These are phyloP conservation scores for Unio delphinus DNA, from an alignment of 2,888 invertebrate genomes.

Conservation along the genomic window DNA sequence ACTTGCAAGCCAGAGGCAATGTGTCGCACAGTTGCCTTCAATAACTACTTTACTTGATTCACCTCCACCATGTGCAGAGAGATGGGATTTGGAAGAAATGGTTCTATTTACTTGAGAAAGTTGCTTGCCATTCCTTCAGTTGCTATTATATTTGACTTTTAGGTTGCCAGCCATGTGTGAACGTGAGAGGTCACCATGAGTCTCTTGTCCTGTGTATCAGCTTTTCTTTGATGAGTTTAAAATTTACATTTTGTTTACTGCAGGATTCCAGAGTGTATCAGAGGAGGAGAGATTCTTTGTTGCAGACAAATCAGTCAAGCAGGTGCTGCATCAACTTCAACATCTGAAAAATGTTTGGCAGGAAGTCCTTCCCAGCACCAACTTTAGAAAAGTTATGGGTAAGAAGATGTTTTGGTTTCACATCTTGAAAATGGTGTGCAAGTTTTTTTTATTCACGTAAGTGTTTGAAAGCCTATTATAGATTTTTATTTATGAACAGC, in stretches of 20 bases:
- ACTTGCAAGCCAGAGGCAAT: too few species aligned
- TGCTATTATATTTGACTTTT: too few species aligned
- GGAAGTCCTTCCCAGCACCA: conserved; percentile 83
- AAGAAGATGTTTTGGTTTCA: conserved; percentile 9
- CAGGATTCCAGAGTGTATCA: conserved; percentile 67
- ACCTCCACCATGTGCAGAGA: too few species aligned
- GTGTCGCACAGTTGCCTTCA: too few species aligned
- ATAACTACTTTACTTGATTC: too few species aligned
- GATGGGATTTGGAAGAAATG: too few species aligned
- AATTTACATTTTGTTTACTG: conserved; percentile 7
- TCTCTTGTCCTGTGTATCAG: not conserved
- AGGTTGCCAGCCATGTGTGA: too few species aligned
- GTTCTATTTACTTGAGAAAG: too few species aligned
- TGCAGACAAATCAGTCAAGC: conserved; percentile 76
- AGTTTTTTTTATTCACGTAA: not conserved
- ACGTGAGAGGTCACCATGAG: too few species aligned
- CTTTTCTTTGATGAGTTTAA: not conserved
- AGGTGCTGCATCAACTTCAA: conserved; percentile 87
- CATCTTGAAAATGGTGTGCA: too few species aligned
- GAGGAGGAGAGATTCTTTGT: conserved; percentile 56
- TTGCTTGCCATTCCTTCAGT: too few species aligned
- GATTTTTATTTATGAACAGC: too few species aligned
- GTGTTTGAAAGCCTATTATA: not conserved
- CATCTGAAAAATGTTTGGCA: conserved; percentile 90
- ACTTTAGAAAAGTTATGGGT: conserved; percentile 82